A percentile compares a stretch with the other conserved stretches of the same genome.
Conservation (phyloP, 2,888 invertebrate genomes). For the Operophtera brumata region DNA sequence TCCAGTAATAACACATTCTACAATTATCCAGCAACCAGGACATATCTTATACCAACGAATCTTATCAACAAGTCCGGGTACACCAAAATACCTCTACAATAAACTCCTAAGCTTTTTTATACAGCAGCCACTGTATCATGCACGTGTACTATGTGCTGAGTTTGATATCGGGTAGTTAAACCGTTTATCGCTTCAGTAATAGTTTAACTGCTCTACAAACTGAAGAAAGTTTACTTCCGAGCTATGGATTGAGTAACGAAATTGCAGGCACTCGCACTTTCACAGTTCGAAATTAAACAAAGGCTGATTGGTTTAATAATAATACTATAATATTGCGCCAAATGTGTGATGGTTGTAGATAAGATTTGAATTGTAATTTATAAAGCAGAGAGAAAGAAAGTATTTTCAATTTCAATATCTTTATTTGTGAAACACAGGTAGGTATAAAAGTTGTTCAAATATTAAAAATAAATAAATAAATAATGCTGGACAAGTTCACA, state of each 20-base stretch:
- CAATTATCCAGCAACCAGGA: no score
- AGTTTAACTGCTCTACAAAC: slow-evolving; percentile 5
- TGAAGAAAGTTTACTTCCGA: slow-evolving; percentile 24
- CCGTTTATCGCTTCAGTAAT: slow-evolving; percentile 15
- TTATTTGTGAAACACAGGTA: no score
- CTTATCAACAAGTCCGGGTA: no score
- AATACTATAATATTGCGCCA: background rate
- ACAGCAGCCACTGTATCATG: background rate
- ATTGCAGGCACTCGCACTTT: slow-evolving; percentile 29
- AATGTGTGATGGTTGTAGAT: background rate
- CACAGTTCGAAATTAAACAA: slow-evolving; percentile 42
- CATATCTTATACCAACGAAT: no score
- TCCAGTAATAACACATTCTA: no score
- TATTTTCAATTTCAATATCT: no score
- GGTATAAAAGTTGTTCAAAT: no score
- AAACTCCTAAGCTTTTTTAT: background rate
- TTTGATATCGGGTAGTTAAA: slow-evolving; percentile 4
- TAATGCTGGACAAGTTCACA: no score
- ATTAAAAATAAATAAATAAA: no score
- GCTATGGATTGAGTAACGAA: slow-evolving; percentile 20
- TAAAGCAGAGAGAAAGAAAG: no score
- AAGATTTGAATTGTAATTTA: background rate
- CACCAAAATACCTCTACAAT: background rate
- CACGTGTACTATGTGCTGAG: background rate
- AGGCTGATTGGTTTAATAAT: background rate